Conservation (phyloP, 2,888 invertebrate genomes). For the Eutolmus rufibarbis region DNA sequence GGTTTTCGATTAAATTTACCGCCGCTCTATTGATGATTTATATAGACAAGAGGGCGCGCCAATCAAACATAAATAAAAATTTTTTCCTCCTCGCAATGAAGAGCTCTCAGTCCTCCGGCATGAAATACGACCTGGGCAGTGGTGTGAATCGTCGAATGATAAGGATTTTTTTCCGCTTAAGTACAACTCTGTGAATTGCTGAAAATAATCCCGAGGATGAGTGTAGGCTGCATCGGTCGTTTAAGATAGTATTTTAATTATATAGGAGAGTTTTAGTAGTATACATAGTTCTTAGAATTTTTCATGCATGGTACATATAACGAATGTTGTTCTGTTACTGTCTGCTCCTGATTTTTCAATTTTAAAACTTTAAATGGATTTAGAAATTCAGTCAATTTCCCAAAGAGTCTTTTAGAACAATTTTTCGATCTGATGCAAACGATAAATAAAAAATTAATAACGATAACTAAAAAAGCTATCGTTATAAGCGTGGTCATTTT, state of each 20-base stretch:
- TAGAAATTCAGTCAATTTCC: no score
- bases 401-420: no score
- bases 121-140: background rate
- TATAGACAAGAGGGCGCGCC: slow-evolving; percentile 46
- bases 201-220: background rate
- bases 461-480: no score
- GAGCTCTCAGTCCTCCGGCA: background rate
- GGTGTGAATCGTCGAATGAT: slow-evolving; percentile 2
- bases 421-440: no score
- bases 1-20: slow-evolving; percentile 44
- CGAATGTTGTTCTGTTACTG: no score
- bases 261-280: background rate
- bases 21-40: slow-evolving; percentile 45
- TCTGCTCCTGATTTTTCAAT: no score
- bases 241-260: background rate
- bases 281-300: no score
- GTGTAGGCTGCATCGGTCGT: background rate
- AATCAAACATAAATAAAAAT: slow-evolving; percentile 48
- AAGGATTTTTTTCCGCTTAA: background rate
- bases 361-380: no score
- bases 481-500: no score
- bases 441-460: no score
- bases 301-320: no score
- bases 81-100: slow-evolving; percentile 1
- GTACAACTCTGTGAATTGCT: background rate